These are phyloP conservation scores for Cassiopea xamachana DNA, from an alignment of 30 jellyfish, hydroid and myxozoan species.

Conservation along the genomic window DNA sequence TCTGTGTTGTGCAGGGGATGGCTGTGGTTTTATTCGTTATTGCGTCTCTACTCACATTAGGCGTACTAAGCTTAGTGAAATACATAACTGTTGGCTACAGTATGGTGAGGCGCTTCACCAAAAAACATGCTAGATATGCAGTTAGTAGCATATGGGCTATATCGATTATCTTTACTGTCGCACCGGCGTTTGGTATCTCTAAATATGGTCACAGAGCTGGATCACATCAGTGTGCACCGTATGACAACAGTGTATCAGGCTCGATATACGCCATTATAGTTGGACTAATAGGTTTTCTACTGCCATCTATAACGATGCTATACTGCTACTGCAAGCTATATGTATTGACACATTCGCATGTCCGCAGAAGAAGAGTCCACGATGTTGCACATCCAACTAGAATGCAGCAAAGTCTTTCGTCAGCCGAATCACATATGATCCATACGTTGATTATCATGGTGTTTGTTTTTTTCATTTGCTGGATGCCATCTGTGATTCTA, in stretches of 20 bases:
- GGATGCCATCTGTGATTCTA: conserved; percentile 41
- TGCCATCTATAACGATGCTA: conserved; percentile 37
- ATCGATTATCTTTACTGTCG: conserved; percentile 58
- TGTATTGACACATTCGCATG: conserved; percentile 28
- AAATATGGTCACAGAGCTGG: conserved; percentile 37
- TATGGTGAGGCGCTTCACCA: conserved; percentile 16
- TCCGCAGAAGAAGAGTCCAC: conserved; percentile 17
- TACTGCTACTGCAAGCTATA: conserved; percentile 54
- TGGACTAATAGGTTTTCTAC: background rate
- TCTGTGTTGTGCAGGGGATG: conserved; percentile 59
- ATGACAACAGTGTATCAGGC: conserved; percentile 19
- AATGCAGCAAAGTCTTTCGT: background rate
- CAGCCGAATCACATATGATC: conserved; percentile 36
- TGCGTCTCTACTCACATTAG: conserved; percentile 61
- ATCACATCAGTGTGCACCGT: conserved; percentile 82
- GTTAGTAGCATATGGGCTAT: conserved; percentile 61
- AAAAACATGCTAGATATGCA: background rate
- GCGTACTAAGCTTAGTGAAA: conserved; percentile 63
- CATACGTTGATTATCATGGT: conserved; percentile 59
- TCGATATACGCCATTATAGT: background rate
- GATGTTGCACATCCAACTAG: background rate
- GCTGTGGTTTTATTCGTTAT: conserved; percentile 39
- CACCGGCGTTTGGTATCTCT: conserved; percentile 84
- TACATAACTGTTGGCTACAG: conserved; percentile 44
- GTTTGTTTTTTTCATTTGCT: conserved; percentile 44